Base-by-base conservation (phyloP, 1,140 invertebrate genomes). In the Diachasmimorpha longicaudata region DNA sequence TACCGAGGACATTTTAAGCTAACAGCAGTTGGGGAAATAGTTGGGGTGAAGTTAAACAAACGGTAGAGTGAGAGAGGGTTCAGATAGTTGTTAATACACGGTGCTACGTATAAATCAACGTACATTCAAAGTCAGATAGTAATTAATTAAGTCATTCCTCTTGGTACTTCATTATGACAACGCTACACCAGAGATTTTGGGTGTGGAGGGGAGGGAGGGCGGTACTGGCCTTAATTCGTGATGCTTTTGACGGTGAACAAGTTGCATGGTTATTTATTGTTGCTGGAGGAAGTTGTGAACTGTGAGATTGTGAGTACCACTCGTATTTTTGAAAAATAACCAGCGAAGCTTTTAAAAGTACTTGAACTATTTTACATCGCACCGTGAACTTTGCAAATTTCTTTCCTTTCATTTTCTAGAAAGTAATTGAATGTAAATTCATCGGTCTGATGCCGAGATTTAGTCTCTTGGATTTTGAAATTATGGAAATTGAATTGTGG, bases 231-330 rank as follows among this genome's bases (percentile, higher is more conserved):
- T 66, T 31, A 66, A 66, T 66, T 66, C 31, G 11, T n/a, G 13
- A 31, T 44, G 44, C 73, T 75, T 75, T 55, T 70, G 79, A 76
- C 75, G 73, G 71, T 75, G 76, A 78, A 11, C 44, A 21, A 21
- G 11, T n/a, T 21, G 31, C 42, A n/a, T 67, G 63, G 72, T 69
- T 82, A 84, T 78, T 86, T 85, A 78, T 83, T 85, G 80, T 80
- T 77, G 80, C 80, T 82, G 21, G n/a, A 79, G 77, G 80, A 69
- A 84, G 83, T 78, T 85, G 84, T 81, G 76, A 80, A 84, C 80
- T 82, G 80, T 31, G 31, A 82, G 77, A 79, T 85, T 82, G 82
- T 66, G 16, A 58, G n/a, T 16, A 21, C 19, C 19, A 73, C 55
- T 67, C 21, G 21, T 52, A 5, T 71, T 23, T 67, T 39, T 14